phyloP scores from a whole-genome alignment of 2,797 vertebrate species.

The Microtus obscurus region DNA sequence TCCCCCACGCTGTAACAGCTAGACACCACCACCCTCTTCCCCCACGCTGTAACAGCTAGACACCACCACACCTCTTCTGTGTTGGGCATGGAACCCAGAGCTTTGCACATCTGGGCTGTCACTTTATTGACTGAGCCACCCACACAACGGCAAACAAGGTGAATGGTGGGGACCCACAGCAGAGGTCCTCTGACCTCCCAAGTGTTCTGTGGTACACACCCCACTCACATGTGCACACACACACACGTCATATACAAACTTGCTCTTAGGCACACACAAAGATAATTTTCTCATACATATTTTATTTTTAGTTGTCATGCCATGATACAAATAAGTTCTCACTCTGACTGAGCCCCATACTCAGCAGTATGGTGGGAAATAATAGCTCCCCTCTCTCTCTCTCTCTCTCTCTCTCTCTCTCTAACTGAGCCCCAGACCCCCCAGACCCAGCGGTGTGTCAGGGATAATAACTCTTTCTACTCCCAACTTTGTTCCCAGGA shows the following conservation, averaged over 20 bases:
- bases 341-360: not conserved
- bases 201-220: not conserved
- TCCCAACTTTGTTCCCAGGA: constrained; percentile 65
- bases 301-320: not conserved
- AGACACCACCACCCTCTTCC: not conserved
- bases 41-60: not conserved
- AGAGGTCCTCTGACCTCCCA: not conserved
- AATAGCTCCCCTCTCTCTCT: not conserved
- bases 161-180: not conserved
- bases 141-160: not conserved
- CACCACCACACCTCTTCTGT: not conserved
- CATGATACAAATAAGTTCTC: not conserved
- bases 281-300: constrained; percentile 22
- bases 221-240: not conserved
- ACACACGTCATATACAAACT: not conserved
- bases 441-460: not conserved
- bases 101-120: not conserved
- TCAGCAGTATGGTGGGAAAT: not conserved
- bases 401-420: constrained; percentile 4
- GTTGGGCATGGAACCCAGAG: not conserved
- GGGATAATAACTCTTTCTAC: constrained; percentile 54
- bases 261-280: not conserved
- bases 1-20: not conserved
- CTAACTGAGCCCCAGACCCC: constrained; percentile 8
- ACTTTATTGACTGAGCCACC: not conserved